A percentile compares a stretch with the other conserved stretches of the same genome.
Conservation (phyloP, 2,888 invertebrate species). For the Ennomos erosarius region DNA sequence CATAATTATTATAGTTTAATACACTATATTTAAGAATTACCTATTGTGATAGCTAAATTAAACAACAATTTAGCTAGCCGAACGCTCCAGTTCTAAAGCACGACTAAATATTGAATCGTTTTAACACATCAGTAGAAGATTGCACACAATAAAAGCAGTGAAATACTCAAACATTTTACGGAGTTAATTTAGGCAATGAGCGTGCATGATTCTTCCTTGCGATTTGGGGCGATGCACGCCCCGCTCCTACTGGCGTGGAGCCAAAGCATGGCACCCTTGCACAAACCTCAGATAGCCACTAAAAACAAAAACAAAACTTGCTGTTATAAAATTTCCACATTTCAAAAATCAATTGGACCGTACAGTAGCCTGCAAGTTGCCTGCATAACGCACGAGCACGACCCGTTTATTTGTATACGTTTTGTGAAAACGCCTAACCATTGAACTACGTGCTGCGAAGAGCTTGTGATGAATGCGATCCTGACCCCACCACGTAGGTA, state of each 20-base stretch:
- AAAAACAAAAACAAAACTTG: constrained; percentile 21
- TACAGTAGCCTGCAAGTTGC: constrained; percentile 4
- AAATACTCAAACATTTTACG: constrained; percentile 11
- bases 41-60: background rate
- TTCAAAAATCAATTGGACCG: constrained; percentile 30
- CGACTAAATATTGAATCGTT: no score
- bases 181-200: constrained; percentile 34
- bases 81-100: no score
- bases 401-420: constrained; percentile 15
- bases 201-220: constrained; percentile 27
- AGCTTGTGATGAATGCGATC: constrained; percentile 32
- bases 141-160: constrained; percentile 7
- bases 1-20: background rate
- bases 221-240: constrained; percentile 32
- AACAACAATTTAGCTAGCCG: no score
- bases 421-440: constrained; percentile 28
- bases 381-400: constrained; percentile 19
- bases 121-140: background rate
- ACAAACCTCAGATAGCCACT: constrained; percentile 12
- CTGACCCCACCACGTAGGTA: constrained; percentile 20
- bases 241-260: constrained; percentile 28
- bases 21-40: background rate
- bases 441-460: constrained; percentile 31
- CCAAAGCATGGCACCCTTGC: constrained; percentile 28
- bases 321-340: constrained; percentile 17